Evolutionary conservation across 2,888 invertebrate genomes (phyloP).

Genomic region (Netelia fuscicornis): DNA sequence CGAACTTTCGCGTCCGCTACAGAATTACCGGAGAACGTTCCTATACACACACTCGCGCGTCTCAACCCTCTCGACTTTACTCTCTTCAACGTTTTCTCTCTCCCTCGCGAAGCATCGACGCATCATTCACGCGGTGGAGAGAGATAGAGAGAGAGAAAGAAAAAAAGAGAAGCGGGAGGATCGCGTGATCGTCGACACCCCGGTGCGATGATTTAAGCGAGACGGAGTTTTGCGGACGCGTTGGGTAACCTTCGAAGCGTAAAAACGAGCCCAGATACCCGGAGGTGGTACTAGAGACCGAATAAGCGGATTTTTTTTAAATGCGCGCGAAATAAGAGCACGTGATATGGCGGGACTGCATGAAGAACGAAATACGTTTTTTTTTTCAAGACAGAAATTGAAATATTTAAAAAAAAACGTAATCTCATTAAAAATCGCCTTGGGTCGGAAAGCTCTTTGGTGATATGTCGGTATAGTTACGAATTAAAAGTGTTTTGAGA

Average conservation of each 20-base stretch:
- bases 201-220: slow-evolving; percentile 37
- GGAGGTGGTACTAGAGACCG: not conserved
- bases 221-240: slow-evolving; percentile 24
- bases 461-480: not conserved
- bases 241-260: not conserved
- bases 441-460: not conserved
- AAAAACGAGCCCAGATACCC: not conserved
- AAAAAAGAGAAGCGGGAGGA: not conserved
- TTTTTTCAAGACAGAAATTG: not conserved
- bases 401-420: slow-evolving; percentile 5
- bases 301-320: slow-evolving; percentile 2
- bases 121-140: not conserved
- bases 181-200: slow-evolving; percentile 29
- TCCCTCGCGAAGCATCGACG: not conserved
- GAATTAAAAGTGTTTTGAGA: not conserved
- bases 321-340: not conserved
- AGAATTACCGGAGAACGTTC: slow-evolving; percentile 1
- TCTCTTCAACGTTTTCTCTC: not conserved
- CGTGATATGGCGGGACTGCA: not conserved
- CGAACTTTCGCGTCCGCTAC: slow-evolving; percentile 28
- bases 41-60: not conserved
- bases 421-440: slow-evolving; percentile 4
- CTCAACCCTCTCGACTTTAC: slow-evolving; percentile 7
- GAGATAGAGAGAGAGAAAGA: not conserved
- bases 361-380: not conserved